Evolutionary conservation across 2,113 vertebrate genomes (phyloP).

Genomic region (Cyanoramphus novaezelandiae): DNA sequence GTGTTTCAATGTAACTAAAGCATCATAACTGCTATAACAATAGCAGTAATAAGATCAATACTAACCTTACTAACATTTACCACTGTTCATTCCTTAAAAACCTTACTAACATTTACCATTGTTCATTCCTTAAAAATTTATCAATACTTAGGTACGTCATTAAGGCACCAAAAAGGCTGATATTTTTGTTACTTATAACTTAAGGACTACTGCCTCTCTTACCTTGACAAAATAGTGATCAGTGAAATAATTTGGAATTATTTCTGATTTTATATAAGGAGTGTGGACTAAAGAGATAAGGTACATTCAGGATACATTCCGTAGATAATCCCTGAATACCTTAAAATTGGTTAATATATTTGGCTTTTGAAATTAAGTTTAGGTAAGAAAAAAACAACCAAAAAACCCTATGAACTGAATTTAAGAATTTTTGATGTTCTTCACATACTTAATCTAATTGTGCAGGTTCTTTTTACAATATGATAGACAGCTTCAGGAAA

Average conservation of each 20-base stretch:
- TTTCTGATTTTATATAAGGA: not conserved
- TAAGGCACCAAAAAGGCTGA: not conserved
- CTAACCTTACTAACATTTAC: not conserved
- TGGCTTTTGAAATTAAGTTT: not conserved
- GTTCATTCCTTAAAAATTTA: not conserved
- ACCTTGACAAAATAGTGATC: not conserved
- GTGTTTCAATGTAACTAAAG: not conserved
- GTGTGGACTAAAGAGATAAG: not conserved
- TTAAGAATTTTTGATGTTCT: not conserved
- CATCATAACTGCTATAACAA: not conserved
- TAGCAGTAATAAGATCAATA: not conserved
- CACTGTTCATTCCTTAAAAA: not conserved
- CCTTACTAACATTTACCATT: not conserved
- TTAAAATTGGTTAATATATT: not conserved
- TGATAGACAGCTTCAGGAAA: not conserved
- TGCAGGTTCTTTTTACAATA: not conserved
- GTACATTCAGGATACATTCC: not conserved
- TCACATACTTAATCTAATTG: not conserved
- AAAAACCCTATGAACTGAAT: not conserved
- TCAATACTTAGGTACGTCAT: not conserved
- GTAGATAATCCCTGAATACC: not conserved
- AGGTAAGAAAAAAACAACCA: not conserved
- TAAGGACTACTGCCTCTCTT: not conserved
- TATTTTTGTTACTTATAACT: not conserved
- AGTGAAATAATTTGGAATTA: not conserved